phyloP scores from a whole-genome alignment of 2,113 vertebrate genomes.

The Columbina picui region DNA sequence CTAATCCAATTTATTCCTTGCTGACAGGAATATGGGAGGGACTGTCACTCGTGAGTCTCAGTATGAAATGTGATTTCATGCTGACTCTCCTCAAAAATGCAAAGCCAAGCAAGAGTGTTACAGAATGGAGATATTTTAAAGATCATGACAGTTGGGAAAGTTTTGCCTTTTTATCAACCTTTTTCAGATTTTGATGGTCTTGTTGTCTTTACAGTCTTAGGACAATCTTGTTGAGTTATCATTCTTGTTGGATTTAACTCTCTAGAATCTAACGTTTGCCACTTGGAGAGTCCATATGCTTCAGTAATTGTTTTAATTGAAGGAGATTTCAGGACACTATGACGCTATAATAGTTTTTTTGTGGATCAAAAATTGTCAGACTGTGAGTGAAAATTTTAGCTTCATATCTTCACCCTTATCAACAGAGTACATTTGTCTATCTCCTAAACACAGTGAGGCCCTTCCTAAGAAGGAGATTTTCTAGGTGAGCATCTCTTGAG shows the following conservation, averaged over 20 bases:
- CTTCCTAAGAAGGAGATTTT: not conserved
- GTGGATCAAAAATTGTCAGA: not conserved
- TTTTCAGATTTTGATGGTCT: not conserved
- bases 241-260: not conserved
- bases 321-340: not conserved
- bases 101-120: slow-evolving; percentile 12
- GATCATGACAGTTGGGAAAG: not conserved
- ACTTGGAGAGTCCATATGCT: not conserved
- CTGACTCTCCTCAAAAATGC: slow-evolving; percentile 24
- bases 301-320: not conserved
- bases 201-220: not conserved
- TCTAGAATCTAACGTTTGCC: not conserved
- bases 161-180: not conserved
- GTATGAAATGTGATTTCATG: slow-evolving; percentile 37
- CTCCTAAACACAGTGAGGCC: not conserved
- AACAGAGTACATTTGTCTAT: not conserved
- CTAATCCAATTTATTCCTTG: slow-evolving; percentile 58
- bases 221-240: not conserved
- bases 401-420: not conserved
- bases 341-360: not conserved
- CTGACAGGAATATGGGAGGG: slow-evolving; percentile 56
- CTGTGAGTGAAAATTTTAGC: not conserved
- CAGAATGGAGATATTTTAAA: slow-evolving; percentile 23
- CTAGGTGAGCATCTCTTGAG: not conserved
- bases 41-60: slow-evolving; percentile 39